phyloP scores from a whole-genome alignment of 2,888 invertebrate species.

The Thumatha senex region DNA sequence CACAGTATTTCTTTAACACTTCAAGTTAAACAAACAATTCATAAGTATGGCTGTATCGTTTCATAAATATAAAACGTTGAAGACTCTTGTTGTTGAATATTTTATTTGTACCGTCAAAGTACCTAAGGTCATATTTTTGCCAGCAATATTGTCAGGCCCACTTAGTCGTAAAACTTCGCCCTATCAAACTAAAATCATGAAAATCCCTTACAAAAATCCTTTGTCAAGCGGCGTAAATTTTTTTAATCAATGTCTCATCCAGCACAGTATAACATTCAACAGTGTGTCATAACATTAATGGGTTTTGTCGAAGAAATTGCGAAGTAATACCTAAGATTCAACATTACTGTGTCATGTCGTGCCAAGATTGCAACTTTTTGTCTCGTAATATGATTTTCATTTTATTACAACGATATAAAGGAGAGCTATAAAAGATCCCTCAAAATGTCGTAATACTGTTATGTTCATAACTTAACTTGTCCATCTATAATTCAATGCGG shows the following conservation, averaged over 20 bases:
- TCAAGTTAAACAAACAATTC: too few species aligned
- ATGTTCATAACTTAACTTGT: conserved; percentile 27
- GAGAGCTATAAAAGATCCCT: conserved; percentile 46
- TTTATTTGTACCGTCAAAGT: too few species aligned
- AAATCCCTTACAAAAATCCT: too few species aligned
- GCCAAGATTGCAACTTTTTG: conserved; percentile 50
- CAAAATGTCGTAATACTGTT: conserved; percentile 43
- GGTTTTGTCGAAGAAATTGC: conserved; percentile 57
- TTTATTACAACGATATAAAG: conserved; percentile 50
- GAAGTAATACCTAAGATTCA: conserved; percentile 50
- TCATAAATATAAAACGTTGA: too few species aligned
- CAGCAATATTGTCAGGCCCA: too few species aligned
- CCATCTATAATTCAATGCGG: conserved; percentile 20
- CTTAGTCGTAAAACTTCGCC: too few species aligned
- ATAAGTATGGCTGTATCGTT: too few species aligned
- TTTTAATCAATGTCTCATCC: conserved; percentile 24
- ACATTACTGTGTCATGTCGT: conserved; percentile 42
- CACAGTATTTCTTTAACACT: too few species aligned
- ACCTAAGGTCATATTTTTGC: too few species aligned
- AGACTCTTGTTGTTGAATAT: too few species aligned
- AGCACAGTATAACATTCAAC: conserved; percentile 23
- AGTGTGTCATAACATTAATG: conserved; percentile 62
- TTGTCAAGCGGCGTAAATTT: too few species aligned
- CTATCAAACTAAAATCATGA: too few species aligned
- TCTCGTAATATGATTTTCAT: conserved; percentile 36